phyloP scores from a whole-genome alignment of 2,888 invertebrate species.

The Hyposoter didymator region DNA sequence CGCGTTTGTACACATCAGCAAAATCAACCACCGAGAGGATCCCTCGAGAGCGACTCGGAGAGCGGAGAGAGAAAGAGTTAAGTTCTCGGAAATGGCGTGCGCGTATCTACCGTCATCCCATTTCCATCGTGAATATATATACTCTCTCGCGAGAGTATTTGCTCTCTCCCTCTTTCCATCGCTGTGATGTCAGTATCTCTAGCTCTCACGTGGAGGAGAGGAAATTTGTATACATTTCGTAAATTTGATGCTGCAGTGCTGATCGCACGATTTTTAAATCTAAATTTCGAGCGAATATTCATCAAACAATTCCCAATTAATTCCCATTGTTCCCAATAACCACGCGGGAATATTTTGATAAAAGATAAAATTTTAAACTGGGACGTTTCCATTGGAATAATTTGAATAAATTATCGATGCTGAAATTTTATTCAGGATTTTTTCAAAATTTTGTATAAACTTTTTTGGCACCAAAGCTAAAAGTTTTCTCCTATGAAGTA shows the following conservation, averaged over 20 bases:
- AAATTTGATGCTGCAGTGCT: slow-evolving; percentile 39
- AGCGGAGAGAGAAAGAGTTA: slow-evolving; percentile 54
- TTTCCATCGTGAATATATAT: slow-evolving; percentile 65
- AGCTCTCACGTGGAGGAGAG: slow-evolving; percentile 55
- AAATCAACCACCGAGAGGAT: slow-evolving; percentile 56
- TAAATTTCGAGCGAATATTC: neutral
- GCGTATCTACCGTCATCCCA: slow-evolving; percentile 76
- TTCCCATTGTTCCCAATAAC: neutral
- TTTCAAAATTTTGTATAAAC: no score
- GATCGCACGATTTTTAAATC: slow-evolving; percentile 1
- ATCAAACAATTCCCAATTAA: neutral
- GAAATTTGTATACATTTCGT: slow-evolving; percentile 46
- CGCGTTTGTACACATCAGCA: slow-evolving; percentile 63
- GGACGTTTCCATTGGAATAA: neutral
- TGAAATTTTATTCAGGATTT: no score
- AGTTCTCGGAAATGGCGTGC: slow-evolving; percentile 81
- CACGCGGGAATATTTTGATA: neutral
- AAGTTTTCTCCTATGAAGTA: no score
- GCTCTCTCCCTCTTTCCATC: slow-evolving; percentile 33
- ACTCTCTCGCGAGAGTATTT: slow-evolving; percentile 36
- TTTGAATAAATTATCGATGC: neutral
- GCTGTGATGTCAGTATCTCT: slow-evolving; percentile 43
- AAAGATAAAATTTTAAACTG: neutral
- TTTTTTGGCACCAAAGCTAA: no score
- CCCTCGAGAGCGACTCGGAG: slow-evolving; percentile 2